Conservation (phyloP, 2,888 invertebrate species). For the Pachydiplax longipennis region DNA sequence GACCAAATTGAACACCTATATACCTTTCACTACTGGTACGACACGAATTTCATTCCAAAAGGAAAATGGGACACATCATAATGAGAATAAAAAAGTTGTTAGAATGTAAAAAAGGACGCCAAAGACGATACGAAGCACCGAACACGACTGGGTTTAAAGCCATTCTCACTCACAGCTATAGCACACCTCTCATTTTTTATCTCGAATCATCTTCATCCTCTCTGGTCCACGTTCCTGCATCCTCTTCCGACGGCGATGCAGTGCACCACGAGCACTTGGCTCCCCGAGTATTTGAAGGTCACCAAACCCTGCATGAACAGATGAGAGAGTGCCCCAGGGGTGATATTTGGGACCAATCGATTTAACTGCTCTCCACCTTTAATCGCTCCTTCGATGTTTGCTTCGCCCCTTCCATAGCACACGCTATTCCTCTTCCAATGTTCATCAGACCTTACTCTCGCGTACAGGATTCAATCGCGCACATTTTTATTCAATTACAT, state of each 20-base stretch:
- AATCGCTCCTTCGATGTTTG: too few species aligned
- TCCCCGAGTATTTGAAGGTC: too few species aligned
- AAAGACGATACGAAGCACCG: constrained; percentile 44
- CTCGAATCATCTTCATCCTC: background rate
- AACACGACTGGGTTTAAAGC: constrained; percentile 33
- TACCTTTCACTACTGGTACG: background rate
- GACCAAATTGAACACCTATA: background rate
- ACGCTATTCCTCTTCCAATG: too few species aligned
- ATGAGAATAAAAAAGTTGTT: constrained; percentile 8
- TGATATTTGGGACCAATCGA: too few species aligned
- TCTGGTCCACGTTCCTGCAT: background rate
- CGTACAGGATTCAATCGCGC: background rate
- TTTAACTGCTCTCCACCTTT: too few species aligned
- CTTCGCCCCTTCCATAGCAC: too few species aligned
- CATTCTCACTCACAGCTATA: constrained; percentile 38
- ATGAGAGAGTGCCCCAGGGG: too few species aligned
- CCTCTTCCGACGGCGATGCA: too few species aligned
- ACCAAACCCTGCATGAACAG: too few species aligned
- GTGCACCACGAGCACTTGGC: too few species aligned
- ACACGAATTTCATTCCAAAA: background rate
- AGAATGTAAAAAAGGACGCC: constrained; percentile 34
- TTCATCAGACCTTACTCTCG: background rate
- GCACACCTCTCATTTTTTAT: background rate
- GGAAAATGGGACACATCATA: constrained; percentile 2
- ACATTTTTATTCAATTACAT: constrained; percentile 30